Evolutionary conservation across 2,113 vertebrate species (phyloP).

Genomic region (Petromus typicus): DNA sequence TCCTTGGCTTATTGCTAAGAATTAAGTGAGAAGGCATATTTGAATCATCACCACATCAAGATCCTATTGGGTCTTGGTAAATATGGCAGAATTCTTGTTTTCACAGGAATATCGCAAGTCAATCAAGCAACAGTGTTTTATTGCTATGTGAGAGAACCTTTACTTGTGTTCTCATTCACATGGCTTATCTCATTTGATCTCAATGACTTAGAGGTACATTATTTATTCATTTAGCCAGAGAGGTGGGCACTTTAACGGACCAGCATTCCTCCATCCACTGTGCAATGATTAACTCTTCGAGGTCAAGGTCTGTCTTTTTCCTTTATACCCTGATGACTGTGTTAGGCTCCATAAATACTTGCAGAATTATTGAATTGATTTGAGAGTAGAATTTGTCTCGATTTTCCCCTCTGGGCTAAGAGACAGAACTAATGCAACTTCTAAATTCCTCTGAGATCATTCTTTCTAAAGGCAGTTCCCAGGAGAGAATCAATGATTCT

Average conservation of each 20-base stretch:
- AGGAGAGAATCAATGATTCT: slow-evolving; percentile 69
- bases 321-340: background rate
- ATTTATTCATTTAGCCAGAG: background rate
- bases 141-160: background rate
- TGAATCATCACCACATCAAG: background rate
- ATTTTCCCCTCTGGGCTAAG: slow-evolving; percentile 67
- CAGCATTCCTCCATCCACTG: background rate
- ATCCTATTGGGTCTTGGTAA: background rate
- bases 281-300: background rate
- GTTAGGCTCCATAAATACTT: slow-evolving; percentile 44
- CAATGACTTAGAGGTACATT: background rate
- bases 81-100: background rate
- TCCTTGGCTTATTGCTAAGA: background rate
- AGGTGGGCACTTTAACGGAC: background rate
- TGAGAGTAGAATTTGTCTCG: slow-evolving; percentile 68
- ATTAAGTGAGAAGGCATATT: background rate
- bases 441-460: slow-evolving; percentile 80
- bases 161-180: background rate
- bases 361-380: slow-evolving; percentile 59
- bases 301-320: background rate
- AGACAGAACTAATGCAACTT: slow-evolving; percentile 76
- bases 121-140: background rate
- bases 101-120: background rate
- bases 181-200: background rate
- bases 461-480: slow-evolving; percentile 75